Evolutionary conservation across 1,140 invertebrate genomes (phyloP), one percentile per base, ranked within the genome.

Genomic region (Cryptotermes secundus): DNA sequence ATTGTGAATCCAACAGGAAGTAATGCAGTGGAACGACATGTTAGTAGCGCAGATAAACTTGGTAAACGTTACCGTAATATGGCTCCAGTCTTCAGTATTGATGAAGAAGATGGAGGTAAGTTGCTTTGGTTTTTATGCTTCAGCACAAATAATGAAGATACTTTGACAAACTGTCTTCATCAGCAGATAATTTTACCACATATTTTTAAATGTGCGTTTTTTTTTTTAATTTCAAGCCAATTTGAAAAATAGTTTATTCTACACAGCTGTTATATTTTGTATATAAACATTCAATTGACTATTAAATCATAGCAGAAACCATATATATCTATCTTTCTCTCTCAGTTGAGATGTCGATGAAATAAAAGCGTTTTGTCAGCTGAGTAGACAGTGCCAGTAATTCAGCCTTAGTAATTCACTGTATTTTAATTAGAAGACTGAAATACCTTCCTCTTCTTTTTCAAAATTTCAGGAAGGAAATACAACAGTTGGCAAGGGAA

Each of bases 81-180:
- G 84, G 95, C 95, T 0, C 96, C 97, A 38, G 96, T 99, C 1
- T 99, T 99, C 88, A 97, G 96, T 89, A 98, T 99, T 87, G 97
- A 97, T 87, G 97, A 98, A 88, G 97, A 98, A 87, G 96, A 97
- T 89, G 87, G 85, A 83, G 90, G 90, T 85, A 49, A 38, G 83
- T 83, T 24, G 14, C n/a, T 31, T 19, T 72, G n/a, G n/a, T 10
- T 72, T 72, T 72, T 72, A 84, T 80, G 3, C 45, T 49, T 49
- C 26, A 31, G 59, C n/a, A 31, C 26, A 10, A 72, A 16, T 72
- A 72, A n/a, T 72, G 59, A 72, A 31, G 59, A 72, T 72, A 72
- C 59, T 72, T 72, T 72, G 59, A 72, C 59, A 72, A 72, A 72
- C 59, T 72, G 59, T 72, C 59, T 72, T 72, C 59, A 81, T 81